These are phyloP conservation scores for Protobothrops flavoviridis DNA, from an alignment of 2,113 vertebrate species.

Conservation along the genomic window DNA sequence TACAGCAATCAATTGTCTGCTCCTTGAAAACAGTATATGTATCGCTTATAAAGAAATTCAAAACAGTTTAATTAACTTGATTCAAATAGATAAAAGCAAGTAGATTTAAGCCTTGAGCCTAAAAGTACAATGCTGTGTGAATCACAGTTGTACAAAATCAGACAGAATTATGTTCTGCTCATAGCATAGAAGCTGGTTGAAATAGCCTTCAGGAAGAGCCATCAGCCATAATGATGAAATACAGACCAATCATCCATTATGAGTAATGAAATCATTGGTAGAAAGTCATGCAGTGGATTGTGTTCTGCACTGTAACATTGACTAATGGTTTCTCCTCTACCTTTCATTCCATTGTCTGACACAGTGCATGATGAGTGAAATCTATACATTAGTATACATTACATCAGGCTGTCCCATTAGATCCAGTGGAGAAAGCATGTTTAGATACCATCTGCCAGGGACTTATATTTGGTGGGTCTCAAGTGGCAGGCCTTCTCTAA, in stretches of 20 bases:
- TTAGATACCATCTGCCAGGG: neutral
- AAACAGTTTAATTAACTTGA: neutral
- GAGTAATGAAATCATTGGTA: neutral
- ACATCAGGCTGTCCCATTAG: neutral
- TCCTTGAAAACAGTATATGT: neutral
- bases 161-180: neutral
- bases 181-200: neutral
- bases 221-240: neutral
- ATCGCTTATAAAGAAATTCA: neutral
- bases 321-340: neutral
- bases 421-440: neutral
- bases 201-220: neutral
- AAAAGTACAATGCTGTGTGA: neutral
- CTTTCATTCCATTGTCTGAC: neutral
- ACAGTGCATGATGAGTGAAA: neutral
- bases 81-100: neutral
- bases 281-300: neutral
- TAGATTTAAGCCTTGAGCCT: neutral
- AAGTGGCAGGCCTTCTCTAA: neutral
- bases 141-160: neutral
- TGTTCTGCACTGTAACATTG: neutral
- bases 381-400: neutral
- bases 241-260: neutral
- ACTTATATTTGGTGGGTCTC: neutral
- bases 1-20: neutral